Conservation (phyloP, 2,797 vertebrate genomes). For the Bucorvus abyssinicus region DNA sequence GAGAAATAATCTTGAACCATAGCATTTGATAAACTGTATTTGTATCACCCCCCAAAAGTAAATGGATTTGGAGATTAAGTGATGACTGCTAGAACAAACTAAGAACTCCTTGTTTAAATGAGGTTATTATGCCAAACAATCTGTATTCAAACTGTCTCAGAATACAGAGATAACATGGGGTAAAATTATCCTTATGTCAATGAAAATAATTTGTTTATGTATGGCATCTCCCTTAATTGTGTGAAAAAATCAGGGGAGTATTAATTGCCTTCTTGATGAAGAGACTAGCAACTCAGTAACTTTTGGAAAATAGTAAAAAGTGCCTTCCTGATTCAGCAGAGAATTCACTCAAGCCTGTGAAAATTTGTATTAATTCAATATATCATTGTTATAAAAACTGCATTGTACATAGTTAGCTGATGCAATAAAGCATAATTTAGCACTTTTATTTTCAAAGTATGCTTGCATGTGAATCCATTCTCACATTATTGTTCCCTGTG, state of each 20-base stretch:
- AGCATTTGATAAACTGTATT: neutral
- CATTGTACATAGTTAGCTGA: slow-evolving; percentile 13
- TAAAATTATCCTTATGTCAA: neutral
- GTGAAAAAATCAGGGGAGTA: slow-evolving; percentile 1
- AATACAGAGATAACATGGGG: neutral
- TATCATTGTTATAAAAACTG: slow-evolving; percentile 46
- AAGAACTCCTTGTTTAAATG: neutral
- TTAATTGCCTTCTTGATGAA: slow-evolving; percentile 41
- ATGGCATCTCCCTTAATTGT: neutral
- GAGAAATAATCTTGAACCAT: neutral
- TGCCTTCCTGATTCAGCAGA: slow-evolving; percentile 29
- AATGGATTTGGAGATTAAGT: neutral
- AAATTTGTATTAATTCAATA: slow-evolving; percentile 64
- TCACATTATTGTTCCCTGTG: neutral
- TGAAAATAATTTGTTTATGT: slow-evolving; percentile 18
- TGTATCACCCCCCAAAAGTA: neutral
- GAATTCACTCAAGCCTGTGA: slow-evolving; percentile 38
- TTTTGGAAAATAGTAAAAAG: slow-evolving; percentile 11
- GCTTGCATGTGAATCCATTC: neutral
- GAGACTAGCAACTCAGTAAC: neutral
- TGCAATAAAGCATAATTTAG: slow-evolving; percentile 47
- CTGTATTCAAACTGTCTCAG: neutral
- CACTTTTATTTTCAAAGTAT: slow-evolving; percentile 41
- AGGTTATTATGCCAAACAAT: neutral
- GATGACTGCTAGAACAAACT: neutral